A percentile compares a stretch with the other conserved stretches of the same genome.
Conservation (phyloP, 2,888 invertebrate genomes). For the Xylophagus ater region DNA sequence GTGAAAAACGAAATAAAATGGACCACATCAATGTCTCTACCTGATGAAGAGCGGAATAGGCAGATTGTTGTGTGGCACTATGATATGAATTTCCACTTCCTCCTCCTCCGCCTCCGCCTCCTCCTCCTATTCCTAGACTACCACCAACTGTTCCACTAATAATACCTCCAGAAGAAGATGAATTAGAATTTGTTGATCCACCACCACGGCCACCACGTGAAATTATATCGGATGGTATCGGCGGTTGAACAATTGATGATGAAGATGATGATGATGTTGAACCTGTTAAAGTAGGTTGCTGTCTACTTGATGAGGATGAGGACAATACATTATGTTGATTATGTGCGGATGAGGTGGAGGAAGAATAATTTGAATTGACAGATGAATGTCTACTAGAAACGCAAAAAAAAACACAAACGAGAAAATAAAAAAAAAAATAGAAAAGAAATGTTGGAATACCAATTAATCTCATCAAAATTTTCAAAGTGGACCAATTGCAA, state of each 20-base stretch:
- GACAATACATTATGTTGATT: conserved; percentile 13
- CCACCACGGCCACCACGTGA: conserved; percentile 9
- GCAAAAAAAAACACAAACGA: no score
- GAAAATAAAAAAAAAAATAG: conserved; percentile 1
- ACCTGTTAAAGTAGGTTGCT: conserved; percentile 7
- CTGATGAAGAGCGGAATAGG: conserved; percentile 32
- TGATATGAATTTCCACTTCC: conserved; percentile 22
- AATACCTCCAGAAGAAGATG: conserved; percentile 5
- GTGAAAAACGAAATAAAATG: conserved; percentile 6
- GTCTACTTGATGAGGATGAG: conserved; percentile 10
- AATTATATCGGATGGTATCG: conserved; percentile 4
- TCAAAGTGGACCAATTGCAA: conserved; percentile 1
- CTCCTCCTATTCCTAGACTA: conserved; percentile 8
- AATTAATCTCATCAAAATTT: neutral
- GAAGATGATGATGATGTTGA: neutral
- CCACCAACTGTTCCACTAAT: conserved; percentile 7
- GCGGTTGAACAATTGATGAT: conserved; percentile 3
- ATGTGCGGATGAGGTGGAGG: conserved; percentile 20
- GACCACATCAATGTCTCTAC: conserved; percentile 25
- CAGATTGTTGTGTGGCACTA: conserved; percentile 23
- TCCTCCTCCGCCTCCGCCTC: conserved; percentile 20
- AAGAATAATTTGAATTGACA: conserved; percentile 34
- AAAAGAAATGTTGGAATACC: neutral
- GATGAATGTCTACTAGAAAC: conserved; percentile 23
- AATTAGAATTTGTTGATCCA: conserved; percentile 6